These are phyloP conservation scores for Rattus rattus DNA, from an alignment of 2,113 vertebrate species.

Conservation along the genomic window DNA sequence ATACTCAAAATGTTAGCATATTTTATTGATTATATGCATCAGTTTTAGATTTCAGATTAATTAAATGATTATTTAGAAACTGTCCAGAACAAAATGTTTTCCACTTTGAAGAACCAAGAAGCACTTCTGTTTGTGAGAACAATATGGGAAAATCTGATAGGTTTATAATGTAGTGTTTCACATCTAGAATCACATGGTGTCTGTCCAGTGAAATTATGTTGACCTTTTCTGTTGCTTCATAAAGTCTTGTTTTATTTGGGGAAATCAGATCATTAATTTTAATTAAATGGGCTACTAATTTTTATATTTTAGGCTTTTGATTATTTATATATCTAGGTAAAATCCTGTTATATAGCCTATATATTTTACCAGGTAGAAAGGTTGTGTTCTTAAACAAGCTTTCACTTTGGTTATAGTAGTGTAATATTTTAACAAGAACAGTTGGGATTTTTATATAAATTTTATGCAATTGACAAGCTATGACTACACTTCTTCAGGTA, in stretches of 20 bases:
- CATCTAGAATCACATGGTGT: not conserved
- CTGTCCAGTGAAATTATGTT: slow-evolving; percentile 21
- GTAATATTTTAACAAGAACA: not conserved
- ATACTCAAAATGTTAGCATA: not conserved
- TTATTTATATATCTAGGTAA: not conserved
- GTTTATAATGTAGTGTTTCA: not conserved
- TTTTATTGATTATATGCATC: not conserved
- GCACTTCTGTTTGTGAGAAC: not conserved
- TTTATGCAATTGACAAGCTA: not conserved
- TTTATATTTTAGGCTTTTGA: not conserved
- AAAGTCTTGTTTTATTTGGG: slow-evolving; percentile 48
- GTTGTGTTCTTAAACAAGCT: not conserved
- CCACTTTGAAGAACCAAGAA: not conserved
- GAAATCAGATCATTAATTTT: slow-evolving; percentile 46
- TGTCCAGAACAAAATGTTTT: not conserved
- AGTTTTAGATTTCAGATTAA: not conserved
- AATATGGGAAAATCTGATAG: not conserved
- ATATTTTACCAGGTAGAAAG: not conserved
- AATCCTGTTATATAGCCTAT: not conserved
- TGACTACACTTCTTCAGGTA: not conserved
- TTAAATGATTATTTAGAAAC: not conserved
- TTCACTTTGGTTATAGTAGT: not conserved
- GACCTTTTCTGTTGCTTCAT: slow-evolving; percentile 8
- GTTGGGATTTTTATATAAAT: not conserved
- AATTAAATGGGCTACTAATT: slow-evolving; percentile 9